Conservation (phyloP, 2,888 invertebrate genomes). For the Cactoblastis cactorum region DNA sequence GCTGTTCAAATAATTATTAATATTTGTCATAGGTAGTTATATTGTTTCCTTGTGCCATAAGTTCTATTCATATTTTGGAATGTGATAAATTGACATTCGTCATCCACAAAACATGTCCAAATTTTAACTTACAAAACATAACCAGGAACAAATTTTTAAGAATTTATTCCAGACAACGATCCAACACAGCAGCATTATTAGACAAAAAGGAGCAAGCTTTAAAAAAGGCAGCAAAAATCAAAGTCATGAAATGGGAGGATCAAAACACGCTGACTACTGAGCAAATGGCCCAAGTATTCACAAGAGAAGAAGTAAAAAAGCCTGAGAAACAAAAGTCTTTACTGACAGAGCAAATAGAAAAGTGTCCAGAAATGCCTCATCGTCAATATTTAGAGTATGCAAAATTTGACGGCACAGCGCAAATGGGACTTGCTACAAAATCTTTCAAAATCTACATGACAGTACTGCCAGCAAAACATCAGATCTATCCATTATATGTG, state of each 20-base stretch:
- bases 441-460: slow-evolving; percentile 94
- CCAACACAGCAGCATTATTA: slow-evolving; percentile 92
- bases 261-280: slow-evolving; percentile 72
- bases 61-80: no score
- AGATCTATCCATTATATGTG: slow-evolving; percentile 90
- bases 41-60: no score
- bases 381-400: slow-evolving; percentile 95
- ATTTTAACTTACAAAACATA: not conserved
- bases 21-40: no score
- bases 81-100: no score
- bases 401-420: slow-evolving; percentile 93
- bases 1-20: no score
- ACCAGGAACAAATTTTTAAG: slow-evolving; percentile 3
- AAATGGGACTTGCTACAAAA: slow-evolving; percentile 87
- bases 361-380: slow-evolving; percentile 86
- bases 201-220: slow-evolving; percentile 94
- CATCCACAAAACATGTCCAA: not conserved
- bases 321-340: slow-evolving; percentile 76
- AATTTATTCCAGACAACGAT: slow-evolving; percentile 76
- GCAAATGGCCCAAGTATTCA: slow-evolving; percentile 80
- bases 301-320: slow-evolving; percentile 57
- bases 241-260: slow-evolving; percentile 86
- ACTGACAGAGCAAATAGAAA: slow-evolving; percentile 86
- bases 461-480: slow-evolving; percentile 89
- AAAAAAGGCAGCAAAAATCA: slow-evolving; percentile 87